These are phyloP conservation scores for Campoletis raptor DNA, from an alignment of 2,888 invertebrate species.

Conservation along the genomic window DNA sequence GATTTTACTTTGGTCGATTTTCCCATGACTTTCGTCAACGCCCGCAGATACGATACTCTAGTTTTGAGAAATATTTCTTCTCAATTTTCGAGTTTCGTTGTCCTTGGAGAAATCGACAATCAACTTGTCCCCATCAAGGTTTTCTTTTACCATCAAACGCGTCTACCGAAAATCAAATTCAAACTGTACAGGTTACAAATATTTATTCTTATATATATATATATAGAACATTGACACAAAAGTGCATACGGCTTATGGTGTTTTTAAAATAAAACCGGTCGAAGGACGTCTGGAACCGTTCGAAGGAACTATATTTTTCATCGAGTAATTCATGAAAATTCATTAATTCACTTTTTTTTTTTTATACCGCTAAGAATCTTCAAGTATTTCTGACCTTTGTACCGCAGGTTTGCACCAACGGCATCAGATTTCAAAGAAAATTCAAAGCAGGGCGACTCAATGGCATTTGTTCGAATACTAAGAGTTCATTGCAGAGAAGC, in stretches of 20 bases:
- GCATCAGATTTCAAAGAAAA: conserved; percentile 20
- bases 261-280: conserved; percentile 76
- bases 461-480: conserved; percentile 74
- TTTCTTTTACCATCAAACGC: conserved; percentile 17
- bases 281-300: conserved; percentile 81
- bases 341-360: not conserved
- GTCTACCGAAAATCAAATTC: not conserved
- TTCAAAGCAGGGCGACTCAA: conserved; percentile 68
- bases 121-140: conserved; percentile 78
- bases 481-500: conserved; percentile 73
- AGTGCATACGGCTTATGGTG: conserved; percentile 72
- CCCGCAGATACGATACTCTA: conserved; percentile 80
- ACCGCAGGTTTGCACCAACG: conserved; percentile 74
- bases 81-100: conserved; percentile 82
- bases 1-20: conserved; percentile 85
- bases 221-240: conserved; percentile 72
- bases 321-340: conserved; percentile 75
- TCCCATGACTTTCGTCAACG: conserved; percentile 82
- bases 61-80: conserved; percentile 84
- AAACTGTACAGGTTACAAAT: conserved; percentile 15
- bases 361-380: not conserved
- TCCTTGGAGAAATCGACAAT: conserved; percentile 80
- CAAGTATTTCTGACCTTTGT: too few species aligned
- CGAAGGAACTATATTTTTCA: conserved; percentile 78
- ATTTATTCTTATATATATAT: too few species aligned